Evolutionary conservation across 2,113 vertebrate species (phyloP), one percentile per base, ranked within the genome.

Genomic region (Phaethon lepturus): DNA sequence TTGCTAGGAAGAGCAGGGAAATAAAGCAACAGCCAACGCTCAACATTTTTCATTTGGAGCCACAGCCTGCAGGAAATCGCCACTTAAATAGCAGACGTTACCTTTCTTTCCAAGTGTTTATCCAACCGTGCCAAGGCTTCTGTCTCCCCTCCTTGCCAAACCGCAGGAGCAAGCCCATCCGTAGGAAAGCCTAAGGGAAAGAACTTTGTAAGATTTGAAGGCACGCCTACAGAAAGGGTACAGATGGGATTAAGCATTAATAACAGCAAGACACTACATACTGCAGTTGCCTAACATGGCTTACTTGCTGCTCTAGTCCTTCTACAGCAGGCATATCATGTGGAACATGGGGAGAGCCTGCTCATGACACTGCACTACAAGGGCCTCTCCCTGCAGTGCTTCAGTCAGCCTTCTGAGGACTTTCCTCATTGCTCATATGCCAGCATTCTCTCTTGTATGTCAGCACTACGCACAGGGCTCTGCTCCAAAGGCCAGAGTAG

Each of bases 91-190:
- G 58, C 1, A 89, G 22, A 1, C 13, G 17, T 94, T 97, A 99
- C 99, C 99, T 99, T 99, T 97, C 99, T 98, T 97, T 99, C 99
- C 96, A 99, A 97, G 92, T 99, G 99, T 97, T 99, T 99, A 95
- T 99, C 98, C 82, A 99, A 98, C 60, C 99, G 98, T 40, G 99
- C 98, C 97, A 99, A 93, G 15, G 99, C 99, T 97, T 99, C 99
- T 0, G 98, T 99, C 95, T 99, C 99, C 19, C 99, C 99, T 95
- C 99, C 99, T 49, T 96, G 98, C 99, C 99, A 99, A 76, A 99
- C 98, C 64, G 98, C 98, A 44, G 98, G 96, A 88, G 98, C 96
- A 44, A 99, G 98, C n/a, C 98, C 98, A 76, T 98, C 98, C 0
- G 98, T 99, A 94, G 98, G 98, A 97, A 99, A 99, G 20, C 99